phyloP scores from a whole-genome alignment of 1,140 invertebrate genomes.

The Euura lappo region DNA sequence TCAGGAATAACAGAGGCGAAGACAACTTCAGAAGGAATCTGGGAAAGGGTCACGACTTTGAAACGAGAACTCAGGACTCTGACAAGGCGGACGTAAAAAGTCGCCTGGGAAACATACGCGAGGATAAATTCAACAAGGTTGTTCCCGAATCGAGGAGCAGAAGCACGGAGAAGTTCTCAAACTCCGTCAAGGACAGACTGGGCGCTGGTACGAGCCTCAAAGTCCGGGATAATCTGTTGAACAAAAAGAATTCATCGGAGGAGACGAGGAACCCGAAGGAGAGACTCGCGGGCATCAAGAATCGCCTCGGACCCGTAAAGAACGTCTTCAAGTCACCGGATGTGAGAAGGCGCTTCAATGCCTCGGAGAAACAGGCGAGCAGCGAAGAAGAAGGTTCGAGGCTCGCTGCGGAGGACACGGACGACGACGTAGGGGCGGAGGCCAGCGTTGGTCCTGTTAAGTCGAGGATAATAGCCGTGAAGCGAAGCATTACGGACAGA shows the following conservation, averaged over 20 bases:
- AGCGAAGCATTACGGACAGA: conserved; percentile 28
- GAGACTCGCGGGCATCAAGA: conserved; percentile 56
- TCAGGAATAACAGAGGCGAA: conserved; percentile 24
- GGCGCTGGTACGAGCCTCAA: conserved; percentile 24
- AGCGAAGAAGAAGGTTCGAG: conserved; percentile 67
- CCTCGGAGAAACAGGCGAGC: conserved; percentile 44
- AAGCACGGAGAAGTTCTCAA: conserved; percentile 25
- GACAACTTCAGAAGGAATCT: conserved; percentile 4
- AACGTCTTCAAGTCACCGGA: conserved; percentile 46
- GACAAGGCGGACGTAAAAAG: conserved; percentile 37
- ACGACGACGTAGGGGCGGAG: conserved; percentile 45
- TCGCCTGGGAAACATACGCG: conserved; percentile 35
- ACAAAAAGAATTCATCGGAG: conserved; percentile 51
- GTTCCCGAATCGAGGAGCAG: conserved; percentile 22
- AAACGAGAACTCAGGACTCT: conserved; percentile 23
- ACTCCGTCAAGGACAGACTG: conserved; percentile 46
- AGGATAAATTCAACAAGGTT: conserved; percentile 27
- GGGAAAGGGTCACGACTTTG: conserved; percentile 17
- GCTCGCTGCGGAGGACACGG: conserved; percentile 53
- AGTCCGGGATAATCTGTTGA: neutral
- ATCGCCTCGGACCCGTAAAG: conserved; percentile 56
- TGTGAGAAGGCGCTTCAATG: conserved; percentile 29
- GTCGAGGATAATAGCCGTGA: conserved; percentile 55
- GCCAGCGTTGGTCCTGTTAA: conserved; percentile 45
- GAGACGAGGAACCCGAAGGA: conserved; percentile 27